Evolutionary conservation across 2,797 vertebrate species (phyloP), one percentile per base, ranked within the genome.

Genomic region (Phoeniculus purpureus): DNA sequence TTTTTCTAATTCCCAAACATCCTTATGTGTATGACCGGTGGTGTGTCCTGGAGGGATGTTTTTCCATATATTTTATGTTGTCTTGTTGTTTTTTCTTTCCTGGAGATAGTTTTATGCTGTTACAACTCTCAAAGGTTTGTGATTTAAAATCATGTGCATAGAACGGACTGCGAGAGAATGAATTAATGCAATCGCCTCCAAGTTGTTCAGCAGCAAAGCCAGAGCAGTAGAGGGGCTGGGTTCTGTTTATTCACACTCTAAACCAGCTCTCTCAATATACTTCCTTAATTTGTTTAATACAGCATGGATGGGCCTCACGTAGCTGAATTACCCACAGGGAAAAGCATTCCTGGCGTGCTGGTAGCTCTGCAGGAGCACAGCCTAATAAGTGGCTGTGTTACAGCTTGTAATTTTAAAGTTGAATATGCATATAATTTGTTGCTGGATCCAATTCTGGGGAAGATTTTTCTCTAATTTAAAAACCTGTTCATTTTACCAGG

Each of bases 271-370:
- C 40, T 45, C 67, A 79, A 54, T 50, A 73, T 32, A 27, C 50
- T 45, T 84, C 43, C 60, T 86, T 83, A 52, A 64, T 92, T 87
- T 83, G 19, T 79, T 87, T 87, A 89, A 65, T 60, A 45, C 59
- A 14, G 7, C 50, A 64, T 20, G 45, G 79, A 78, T 73, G 45
- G 16, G 45, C 31, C 70, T 91, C 54, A 56, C 61, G 61, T 4
- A 76, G 81, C 60, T 86, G 45, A 91, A 59, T 87, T 68, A 45
- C 37, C 40, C 21, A 65, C 61, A 84, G 31, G 67, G 37, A 19
- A 90, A 78, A 60, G 29, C n/a, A 45, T 47, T 62, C 61, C 45
- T 54, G 74, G 45, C 73, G 91, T 32, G 8, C 80, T 73, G 82
- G 70, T 87, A 73, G 71, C 80, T 86, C 64, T 84, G 66, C 60